Conservation (phyloP, 2,888 invertebrate species). For the Rutpela maculata region DNA sequence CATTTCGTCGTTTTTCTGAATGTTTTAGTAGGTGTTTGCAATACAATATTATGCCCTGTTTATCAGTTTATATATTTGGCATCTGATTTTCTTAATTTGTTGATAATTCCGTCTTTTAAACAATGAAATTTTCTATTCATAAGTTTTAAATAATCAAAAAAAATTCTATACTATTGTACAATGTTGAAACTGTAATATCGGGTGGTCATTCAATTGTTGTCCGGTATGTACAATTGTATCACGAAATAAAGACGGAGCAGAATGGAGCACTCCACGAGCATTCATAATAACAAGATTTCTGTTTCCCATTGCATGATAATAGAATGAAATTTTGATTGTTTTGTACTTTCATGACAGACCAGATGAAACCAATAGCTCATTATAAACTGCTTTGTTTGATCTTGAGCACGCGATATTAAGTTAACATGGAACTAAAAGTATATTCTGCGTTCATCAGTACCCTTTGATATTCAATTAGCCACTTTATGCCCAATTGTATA, state of each 20-base stretch:
- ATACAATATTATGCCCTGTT: too few species aligned
- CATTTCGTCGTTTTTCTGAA: too few species aligned
- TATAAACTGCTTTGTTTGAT: conserved; percentile 36
- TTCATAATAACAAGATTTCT: conserved; percentile 13
- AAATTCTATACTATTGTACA: too few species aligned
- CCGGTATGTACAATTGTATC: background rate
- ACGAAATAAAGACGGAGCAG: background rate
- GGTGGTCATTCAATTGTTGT: too few species aligned
- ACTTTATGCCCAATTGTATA: conserved; percentile 19
- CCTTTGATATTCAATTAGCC: conserved; percentile 33
- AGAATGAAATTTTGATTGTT: conserved; percentile 31
- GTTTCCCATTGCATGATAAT: conserved; percentile 28
- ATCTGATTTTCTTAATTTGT: too few species aligned
- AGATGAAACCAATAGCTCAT: conserved; percentile 29
- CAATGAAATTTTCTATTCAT: too few species aligned
- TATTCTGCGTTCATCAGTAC: conserved; percentile 11
- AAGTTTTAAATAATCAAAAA: background rate
- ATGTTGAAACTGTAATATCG: too few species aligned
- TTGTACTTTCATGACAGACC: conserved; percentile 10
- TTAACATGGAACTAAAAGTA: conserved; percentile 32
- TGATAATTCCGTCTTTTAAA: too few species aligned
- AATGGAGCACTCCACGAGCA: background rate
- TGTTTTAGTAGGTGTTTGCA: too few species aligned
- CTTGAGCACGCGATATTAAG: conserved; percentile 26
- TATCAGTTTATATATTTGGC: too few species aligned